Conservation (phyloP, 2,113 vertebrate genomes). For the Rhinogobius similis region DNA sequence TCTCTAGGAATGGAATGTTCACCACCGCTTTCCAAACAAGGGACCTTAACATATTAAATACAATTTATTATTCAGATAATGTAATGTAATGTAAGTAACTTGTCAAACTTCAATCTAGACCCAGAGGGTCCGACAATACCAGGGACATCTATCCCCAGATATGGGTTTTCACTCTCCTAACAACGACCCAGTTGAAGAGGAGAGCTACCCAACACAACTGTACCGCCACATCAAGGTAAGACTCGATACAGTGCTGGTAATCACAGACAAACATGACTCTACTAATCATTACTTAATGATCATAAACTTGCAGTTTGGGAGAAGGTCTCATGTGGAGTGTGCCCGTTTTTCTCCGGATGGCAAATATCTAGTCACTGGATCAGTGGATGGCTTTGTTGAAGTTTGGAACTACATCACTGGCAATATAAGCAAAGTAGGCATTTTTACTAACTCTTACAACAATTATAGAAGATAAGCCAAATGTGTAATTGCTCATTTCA, state of each 20-base stretch:
- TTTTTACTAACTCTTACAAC: not conserved
- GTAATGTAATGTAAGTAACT: too few relatives aligned
- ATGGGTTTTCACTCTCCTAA: constrained; percentile 87
- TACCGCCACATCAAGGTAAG: constrained; percentile 95
- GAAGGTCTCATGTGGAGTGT: constrained; percentile 96
- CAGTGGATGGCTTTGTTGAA: constrained; percentile 97
- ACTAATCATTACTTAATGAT: not conserved
- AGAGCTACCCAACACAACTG: constrained; percentile 92
- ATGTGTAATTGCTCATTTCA: not conserved
- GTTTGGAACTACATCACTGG: constrained; percentile 97
- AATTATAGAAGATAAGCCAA: not conserved
- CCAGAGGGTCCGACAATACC: constrained; percentile 88
- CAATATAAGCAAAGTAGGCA: constrained; percentile 91
- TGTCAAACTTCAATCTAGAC: constrained; percentile 58
- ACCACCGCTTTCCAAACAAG: too few relatives aligned
- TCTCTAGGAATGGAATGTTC: too few relatives aligned
- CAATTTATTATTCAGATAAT: too few relatives aligned
- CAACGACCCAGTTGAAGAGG: constrained; percentile 85
- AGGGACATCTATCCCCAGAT: constrained; percentile 87
- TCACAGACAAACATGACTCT: not conserved
- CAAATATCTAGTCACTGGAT: constrained; percentile 94
- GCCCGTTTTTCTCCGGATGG: constrained; percentile 98
- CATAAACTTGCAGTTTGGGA: constrained; percentile 87
- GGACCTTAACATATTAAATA: too few relatives aligned
- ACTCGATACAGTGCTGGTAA: not conserved